Percentiles rank a stretch among this genome's conserved stretches.
Conservation (phyloP, 2,888 invertebrate species). For the Tetragonula carbonaria region DNA sequence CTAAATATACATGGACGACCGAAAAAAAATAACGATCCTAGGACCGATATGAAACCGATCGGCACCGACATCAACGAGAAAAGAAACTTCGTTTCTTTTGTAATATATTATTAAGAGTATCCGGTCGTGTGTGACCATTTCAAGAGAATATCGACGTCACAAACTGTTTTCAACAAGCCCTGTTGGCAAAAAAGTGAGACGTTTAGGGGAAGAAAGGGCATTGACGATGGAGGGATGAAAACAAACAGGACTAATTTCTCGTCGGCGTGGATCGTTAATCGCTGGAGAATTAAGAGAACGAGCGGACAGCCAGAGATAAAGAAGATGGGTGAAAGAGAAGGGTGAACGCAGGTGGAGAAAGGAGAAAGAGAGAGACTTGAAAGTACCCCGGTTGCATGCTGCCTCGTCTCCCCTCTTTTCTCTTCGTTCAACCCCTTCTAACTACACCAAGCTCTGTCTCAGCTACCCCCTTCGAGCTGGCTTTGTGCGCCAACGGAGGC, state of each 20-base stretch:
- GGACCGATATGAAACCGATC: no score
- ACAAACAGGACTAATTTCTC: conserved; percentile 66
- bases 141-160: no score
- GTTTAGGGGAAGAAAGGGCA: neutral
- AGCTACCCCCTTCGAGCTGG: conserved; percentile 46
- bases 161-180: no score
- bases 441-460: conserved; percentile 33
- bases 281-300: conserved; percentile 50
- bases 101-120: no score
- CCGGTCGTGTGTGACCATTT: no score
- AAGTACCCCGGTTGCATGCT: neutral
- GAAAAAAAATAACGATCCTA: no score
- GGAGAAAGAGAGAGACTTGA: neutral
- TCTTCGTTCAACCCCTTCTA: conserved; percentile 32
- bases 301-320: neutral
- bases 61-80: no score
- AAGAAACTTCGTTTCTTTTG: no score
- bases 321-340: conserved; percentile 12
- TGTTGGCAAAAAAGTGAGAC: neutral
- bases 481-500: conserved; percentile 62
- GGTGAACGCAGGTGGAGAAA: neutral
- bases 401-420: conserved; percentile 14
- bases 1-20: no score
- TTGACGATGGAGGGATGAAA: conserved; percentile 21
- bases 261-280: conserved; percentile 66